Base-by-base conservation (phyloP, 2,797 vertebrate genomes). In the Lacerta bilineata region DNA sequence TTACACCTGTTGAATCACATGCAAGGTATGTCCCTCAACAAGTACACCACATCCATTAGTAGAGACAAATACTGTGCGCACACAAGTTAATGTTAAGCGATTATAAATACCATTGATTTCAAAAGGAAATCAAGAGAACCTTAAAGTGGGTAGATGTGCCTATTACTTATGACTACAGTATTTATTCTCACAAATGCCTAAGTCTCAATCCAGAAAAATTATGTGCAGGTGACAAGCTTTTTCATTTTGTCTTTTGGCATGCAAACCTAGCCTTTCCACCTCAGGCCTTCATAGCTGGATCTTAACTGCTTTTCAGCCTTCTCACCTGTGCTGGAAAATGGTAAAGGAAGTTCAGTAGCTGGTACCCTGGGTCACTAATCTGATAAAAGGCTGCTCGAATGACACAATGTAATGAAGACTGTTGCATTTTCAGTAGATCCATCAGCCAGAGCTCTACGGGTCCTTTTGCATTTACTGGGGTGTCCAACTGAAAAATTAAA, bases 301-400 rank as follows among this genome's bases (percentile, higher is more conserved):
- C 4, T 36, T 59, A 72, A 8, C n/a, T 43, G 23, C 15, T 85
- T 80, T 68, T 68, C 69, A 81, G 1, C 82, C 36, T 80, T 88
- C 95, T 96, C 66, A 97, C 98, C 98, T 98, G 97, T 55, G 97
- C 96, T 80, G 96, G 97, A 86, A 97, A 97, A 0, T 96, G 93
- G 81, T 91, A 86, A 68, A 97, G 96, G 89, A 97, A 97, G 80
- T 69, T 93, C 69, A 97, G 69, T 55, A 97, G 83, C 4, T 97
- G 94, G 89, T 95, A 97, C 55, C 95, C 96, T 0, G 96, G 87
- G 81, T 98, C 98, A 83, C 96, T 97, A 80, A 98, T 97, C 80
- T 97, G 96, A 90, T 96, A 95, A 95, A 91, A 97, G 0, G 97
- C 97, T 23, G 94, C 90, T 91, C 96, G 96, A 91, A 98, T 98